Evolutionary conservation across 2,888 invertebrate genomes (phyloP).

Genomic region (Venustoraphidia nigricollis): DNA sequence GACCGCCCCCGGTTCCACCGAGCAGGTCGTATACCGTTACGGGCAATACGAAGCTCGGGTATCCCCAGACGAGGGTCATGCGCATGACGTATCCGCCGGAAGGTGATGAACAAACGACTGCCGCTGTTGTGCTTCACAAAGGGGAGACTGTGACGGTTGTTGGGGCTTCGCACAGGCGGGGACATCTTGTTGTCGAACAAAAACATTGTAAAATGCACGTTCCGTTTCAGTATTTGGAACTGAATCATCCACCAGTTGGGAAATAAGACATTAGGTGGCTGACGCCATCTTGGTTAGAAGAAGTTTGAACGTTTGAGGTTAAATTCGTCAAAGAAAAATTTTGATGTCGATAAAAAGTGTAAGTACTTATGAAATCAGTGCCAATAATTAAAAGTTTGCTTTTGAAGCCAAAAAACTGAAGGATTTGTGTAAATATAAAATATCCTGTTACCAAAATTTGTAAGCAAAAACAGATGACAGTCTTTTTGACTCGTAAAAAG

Average conservation of each 20-base stretch:
- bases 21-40: slow-evolving; percentile 80
- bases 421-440: too few species aligned
- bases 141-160: slow-evolving; percentile 80
- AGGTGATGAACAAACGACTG: slow-evolving; percentile 37
- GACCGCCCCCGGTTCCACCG: slow-evolving; percentile 84
- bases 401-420: too few species aligned
- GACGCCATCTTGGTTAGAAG: too few species aligned
- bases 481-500: too few species aligned
- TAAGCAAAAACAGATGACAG: too few species aligned
- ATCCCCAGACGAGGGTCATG: slow-evolving; percentile 85
- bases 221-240: slow-evolving; percentile 69
- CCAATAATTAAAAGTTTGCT: too few species aligned
- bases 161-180: slow-evolving; percentile 72
- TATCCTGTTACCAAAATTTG: too few species aligned
- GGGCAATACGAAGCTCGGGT: slow-evolving; percentile 79
- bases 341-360: too few species aligned
- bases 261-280: too few species aligned
- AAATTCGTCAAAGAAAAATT: too few species aligned
- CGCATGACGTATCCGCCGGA: slow-evolving; percentile 61
- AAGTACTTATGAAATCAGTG: too few species aligned
- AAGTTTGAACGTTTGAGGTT: too few species aligned
- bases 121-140: slow-evolving; percentile 51
- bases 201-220: slow-evolving; percentile 54
- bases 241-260: slow-evolving; percentile 30
- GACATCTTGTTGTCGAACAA: slow-evolving; percentile 77